phyloP scores from a whole-genome alignment of 2,797 vertebrate genomes.

The Mycteria americana region DNA sequence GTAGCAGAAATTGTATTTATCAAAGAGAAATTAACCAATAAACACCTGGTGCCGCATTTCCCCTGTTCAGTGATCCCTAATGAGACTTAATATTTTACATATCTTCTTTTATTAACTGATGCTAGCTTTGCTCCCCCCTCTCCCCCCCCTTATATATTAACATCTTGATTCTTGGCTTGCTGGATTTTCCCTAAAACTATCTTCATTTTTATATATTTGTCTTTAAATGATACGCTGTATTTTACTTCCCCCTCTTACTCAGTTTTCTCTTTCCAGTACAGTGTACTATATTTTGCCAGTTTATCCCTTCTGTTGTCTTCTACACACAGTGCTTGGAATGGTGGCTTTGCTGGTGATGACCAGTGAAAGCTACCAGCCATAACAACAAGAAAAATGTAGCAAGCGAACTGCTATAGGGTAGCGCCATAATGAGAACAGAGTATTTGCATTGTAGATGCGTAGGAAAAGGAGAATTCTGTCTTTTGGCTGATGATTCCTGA shows the following conservation, averaged over 20 bases:
- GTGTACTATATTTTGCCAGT: background rate
- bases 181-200: background rate
- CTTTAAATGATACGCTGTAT: background rate
- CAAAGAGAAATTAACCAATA: background rate
- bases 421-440: fast-evolving
- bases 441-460: background rate
- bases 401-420: background rate
- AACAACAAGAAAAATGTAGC: background rate
- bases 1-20: background rate
- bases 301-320: background rate
- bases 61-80: background rate
- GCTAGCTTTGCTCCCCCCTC: background rate
- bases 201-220: background rate
- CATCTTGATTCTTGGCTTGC: background rate
- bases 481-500: background rate
- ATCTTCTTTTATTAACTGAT: background rate
- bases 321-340: background rate
- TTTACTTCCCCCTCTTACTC: background rate
- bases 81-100: background rate
- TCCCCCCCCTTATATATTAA: background rate
- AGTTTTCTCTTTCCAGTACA: background rate
- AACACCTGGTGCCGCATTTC: background rate
- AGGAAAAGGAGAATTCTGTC: background rate
- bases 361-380: background rate
- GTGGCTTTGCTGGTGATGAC: background rate